These are phyloP conservation scores for Lydus trimaculatus DNA, from an alignment of 2,888 invertebrate genomes.

Conservation along the genomic window DNA sequence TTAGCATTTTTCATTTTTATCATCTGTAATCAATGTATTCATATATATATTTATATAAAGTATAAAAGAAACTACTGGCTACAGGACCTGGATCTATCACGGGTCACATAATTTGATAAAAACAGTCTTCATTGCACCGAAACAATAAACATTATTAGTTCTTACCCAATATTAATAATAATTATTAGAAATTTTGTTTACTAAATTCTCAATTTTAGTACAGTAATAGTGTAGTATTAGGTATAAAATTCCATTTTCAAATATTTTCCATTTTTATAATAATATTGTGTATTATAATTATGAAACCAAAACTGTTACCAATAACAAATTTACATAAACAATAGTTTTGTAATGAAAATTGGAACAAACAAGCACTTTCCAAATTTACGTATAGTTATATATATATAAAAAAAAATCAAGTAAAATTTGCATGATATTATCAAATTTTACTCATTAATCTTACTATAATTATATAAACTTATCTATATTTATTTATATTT, in stretches of 20 bases:
- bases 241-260: slow-evolving; percentile 31
- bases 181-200: slow-evolving; percentile 32
- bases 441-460: background rate
- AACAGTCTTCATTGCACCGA: slow-evolving; percentile 61
- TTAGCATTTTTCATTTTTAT: slow-evolving; percentile 8
- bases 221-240: background rate
- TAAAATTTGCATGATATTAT: background rate
- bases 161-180: slow-evolving; percentile 24
- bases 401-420: background rate
- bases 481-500: background rate
- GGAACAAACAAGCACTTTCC: slow-evolving; percentile 16
- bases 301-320: background rate
- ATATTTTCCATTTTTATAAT: slow-evolving; percentile 20
- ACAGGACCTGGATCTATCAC: slow-evolving; percentile 25
- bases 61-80: slow-evolving; percentile 28
- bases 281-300: background rate
- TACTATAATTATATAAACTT: slow-evolving; percentile 6
- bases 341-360: slow-evolving; percentile 10
- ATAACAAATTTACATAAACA: background rate
- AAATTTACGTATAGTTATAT: slow-evolving; percentile 9
- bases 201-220: slow-evolving; percentile 23
- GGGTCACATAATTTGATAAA: slow-evolving; percentile 32
- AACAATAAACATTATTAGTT: slow-evolving; percentile 37
- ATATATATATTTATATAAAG: slow-evolving; percentile 2
- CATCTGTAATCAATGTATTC: background rate